Conservation (phyloP, 2,797 vertebrate species). For the Phataginus tricuspis region DNA sequence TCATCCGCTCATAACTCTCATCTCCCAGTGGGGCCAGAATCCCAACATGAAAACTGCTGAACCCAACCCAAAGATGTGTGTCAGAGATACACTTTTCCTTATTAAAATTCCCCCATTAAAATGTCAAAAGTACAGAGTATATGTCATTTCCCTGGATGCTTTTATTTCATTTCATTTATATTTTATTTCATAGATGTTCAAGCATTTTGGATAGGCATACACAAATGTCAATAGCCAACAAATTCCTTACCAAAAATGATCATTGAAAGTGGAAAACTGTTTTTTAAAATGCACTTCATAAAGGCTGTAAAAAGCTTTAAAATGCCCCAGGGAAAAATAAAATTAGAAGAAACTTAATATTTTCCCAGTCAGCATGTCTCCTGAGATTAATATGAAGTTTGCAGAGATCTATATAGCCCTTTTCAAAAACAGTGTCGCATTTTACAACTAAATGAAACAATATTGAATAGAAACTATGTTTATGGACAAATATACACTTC, state of each 20-base stretch:
- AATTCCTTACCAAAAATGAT: slow-evolving; percentile 49
- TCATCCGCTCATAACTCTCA: background rate
- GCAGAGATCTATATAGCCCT: slow-evolving; percentile 39
- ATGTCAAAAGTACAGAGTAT: slow-evolving; percentile 8
- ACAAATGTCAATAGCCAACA: slow-evolving; percentile 20
- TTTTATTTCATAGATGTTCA: slow-evolving; percentile 8
- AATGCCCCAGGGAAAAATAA: slow-evolving; percentile 72
- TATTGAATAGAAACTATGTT: slow-evolving; percentile 75
- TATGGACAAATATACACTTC: slow-evolving; percentile 78
- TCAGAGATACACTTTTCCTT: background rate
- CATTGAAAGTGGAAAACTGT: slow-evolving; percentile 47
- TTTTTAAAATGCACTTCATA: slow-evolving; percentile 59
- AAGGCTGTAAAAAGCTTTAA: slow-evolving; percentile 76
- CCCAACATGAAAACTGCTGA: background rate
- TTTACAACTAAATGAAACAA: slow-evolving; percentile 82
- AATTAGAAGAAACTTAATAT: slow-evolving; percentile 76
- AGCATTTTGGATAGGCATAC: background rate
- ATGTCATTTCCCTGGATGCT: background rate
- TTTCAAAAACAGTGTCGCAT: slow-evolving; percentile 71
- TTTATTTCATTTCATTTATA: slow-evolving; percentile 39
- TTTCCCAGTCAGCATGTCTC: slow-evolving; percentile 69
- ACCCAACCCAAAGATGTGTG: background rate
- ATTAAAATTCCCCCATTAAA: background rate
- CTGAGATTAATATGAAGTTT: slow-evolving; percentile 72
- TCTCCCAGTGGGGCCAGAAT: background rate